These are phyloP conservation scores for Thymelicus acteon DNA, from an alignment of 2,888 invertebrate genomes.

Conservation along the genomic window DNA sequence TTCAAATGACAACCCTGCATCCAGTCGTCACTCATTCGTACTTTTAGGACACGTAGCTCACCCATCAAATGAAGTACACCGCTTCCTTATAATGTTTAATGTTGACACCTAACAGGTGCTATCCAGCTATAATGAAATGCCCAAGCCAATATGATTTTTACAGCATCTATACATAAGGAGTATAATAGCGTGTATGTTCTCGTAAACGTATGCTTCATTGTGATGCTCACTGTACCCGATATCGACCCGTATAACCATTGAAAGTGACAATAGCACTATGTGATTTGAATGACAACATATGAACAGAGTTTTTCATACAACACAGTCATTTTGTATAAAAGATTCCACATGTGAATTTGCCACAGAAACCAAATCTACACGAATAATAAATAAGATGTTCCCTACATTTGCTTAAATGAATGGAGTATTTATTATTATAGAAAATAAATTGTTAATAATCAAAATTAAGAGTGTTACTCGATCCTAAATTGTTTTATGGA, in stretches of 20 bases:
- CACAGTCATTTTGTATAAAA: conserved; percentile 14
- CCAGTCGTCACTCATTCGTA: conserved; percentile 23
- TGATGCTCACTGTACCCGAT: conserved; percentile 39
- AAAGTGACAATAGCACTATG: conserved; percentile 63
- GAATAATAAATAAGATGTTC: too few relatives aligned
- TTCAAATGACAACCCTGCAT: conserved; percentile 3
- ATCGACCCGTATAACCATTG: conserved; percentile 53
- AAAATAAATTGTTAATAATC: too few relatives aligned
- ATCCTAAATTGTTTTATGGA: too few relatives aligned
- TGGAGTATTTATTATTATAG: too few relatives aligned
- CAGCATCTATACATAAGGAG: conserved; percentile 6
- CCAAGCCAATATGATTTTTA: conserved; percentile 39
- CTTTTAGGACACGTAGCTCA: conserved; percentile 40
- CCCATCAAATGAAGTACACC: conserved; percentile 47
- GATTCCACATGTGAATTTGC: conserved; percentile 13
- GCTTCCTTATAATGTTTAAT: conserved; percentile 54
- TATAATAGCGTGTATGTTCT: conserved; percentile 37
- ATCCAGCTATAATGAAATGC: conserved; percentile 3
- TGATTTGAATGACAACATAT: conserved; percentile 57
- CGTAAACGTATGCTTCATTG: conserved; percentile 15
- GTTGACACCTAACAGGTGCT: conserved; percentile 28
- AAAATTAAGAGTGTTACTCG: too few relatives aligned
- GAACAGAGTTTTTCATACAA: conserved; percentile 36
- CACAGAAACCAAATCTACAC: too few relatives aligned
- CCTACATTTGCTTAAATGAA: too few relatives aligned